A percentile compares a stretch with the other conserved stretches of the same genome.
phyloP scores from a whole-genome alignment of 2,113 vertebrate species.

The Balaeniceps rex region DNA sequence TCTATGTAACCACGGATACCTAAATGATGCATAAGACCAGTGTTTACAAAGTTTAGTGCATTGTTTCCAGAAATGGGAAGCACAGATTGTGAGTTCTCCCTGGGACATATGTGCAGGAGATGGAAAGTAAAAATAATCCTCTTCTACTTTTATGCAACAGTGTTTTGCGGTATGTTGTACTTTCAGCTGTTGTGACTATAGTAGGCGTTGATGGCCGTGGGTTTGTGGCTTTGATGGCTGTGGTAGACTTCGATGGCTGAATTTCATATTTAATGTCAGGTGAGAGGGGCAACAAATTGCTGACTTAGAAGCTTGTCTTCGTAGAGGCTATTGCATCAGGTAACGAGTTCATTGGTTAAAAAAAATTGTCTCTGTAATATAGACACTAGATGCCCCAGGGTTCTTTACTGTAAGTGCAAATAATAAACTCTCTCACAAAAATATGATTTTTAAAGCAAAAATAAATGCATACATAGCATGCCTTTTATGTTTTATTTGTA shows the following conservation, averaged over 20 bases:
- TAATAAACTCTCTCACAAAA: background rate
- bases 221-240: background rate
- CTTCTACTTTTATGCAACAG: background rate
- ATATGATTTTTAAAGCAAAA: background rate
- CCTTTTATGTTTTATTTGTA: background rate
- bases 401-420: background rate
- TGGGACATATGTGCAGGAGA: background rate
- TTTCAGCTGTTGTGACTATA: background rate
- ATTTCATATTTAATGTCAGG: background rate
- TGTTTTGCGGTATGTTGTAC: background rate
- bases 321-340: background rate
- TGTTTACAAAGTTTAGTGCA: background rate
- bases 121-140: background rate
- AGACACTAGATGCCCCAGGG: background rate
- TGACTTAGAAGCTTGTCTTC: background rate
- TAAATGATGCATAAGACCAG: background rate
- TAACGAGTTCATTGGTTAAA: background rate
- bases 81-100: background rate
- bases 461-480: background rate
- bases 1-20: background rate
- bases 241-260: background rate
- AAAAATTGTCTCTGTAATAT: background rate
- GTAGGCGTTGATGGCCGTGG: background rate
- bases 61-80: slow-evolving; percentile 10
- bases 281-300: background rate